Evolutionary conservation across 2,113 vertebrate genomes (phyloP), one percentile per base, ranked within the genome.

Genomic region (Larimichthys crocea): DNA sequence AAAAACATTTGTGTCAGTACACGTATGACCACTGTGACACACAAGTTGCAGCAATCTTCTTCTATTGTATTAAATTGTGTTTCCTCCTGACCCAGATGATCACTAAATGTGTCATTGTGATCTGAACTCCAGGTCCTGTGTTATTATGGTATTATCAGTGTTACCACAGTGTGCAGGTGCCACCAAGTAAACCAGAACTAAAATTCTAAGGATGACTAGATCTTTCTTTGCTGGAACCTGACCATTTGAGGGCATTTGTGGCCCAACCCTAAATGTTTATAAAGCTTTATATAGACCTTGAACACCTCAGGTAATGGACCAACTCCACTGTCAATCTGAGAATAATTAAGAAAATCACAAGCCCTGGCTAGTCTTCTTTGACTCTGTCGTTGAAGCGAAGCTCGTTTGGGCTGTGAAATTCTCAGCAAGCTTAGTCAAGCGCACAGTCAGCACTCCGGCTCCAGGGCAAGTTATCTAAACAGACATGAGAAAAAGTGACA

Each of bases 401-500:
- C 49, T 62, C 20, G 56, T 82, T 83, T 74, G 31, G 50, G 20
- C 50, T 65, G 53, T 59, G 35, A 40, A 60, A n/a, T 44, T 66
- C 78, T 86, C 83, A 74, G 55, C 22, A 24, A 65, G 64, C 35
- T 71, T 49, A 81, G 72, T 77, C 68, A 83, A 77, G 82, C 42
- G 0, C 56, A 61, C 40, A 77, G 66, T 80, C 19, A 9, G 31
- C 20, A 29, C 35, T 56, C 48, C 0, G 0, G 67, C n/a, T 12
- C 64, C 22, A 62, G 44, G 56, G 50, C 20, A 19, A 49, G 48
- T 20, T 46, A 67, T 79, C 26, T 86, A 74, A 87, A 80, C 65
- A 64, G 66, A 84, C 46, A 80, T 35, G 74, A 88, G 70, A 84
- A 72, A 57, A 57, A 82, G 68, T 87, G 81, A 80, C 83, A 88